These are phyloP conservation scores for Andrena cerasifolii DNA, from an alignment of 1,140 invertebrate genomes.

Conservation along the genomic window DNA sequence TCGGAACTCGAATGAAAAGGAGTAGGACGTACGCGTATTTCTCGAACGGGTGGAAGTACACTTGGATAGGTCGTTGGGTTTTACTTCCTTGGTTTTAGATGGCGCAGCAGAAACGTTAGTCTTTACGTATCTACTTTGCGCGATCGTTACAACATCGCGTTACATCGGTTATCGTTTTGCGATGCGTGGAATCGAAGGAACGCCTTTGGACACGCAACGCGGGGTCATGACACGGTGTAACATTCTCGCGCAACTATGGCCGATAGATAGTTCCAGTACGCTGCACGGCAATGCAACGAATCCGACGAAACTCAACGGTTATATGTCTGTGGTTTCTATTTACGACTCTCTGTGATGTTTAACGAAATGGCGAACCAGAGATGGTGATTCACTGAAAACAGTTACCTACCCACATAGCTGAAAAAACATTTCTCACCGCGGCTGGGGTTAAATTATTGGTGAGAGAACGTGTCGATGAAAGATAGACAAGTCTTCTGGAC, in stretches of 20 bases:
- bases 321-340: not conserved
- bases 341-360: not conserved
- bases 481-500: too few relatives aligned
- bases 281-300: not conserved
- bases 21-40: not conserved
- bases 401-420: too few relatives aligned
- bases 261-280: constrained; percentile 8
- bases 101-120: not conserved
- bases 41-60: too few relatives aligned
- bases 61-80: constrained; percentile 7
- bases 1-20: too few relatives aligned
- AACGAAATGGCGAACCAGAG: not conserved
- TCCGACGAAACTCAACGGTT: not conserved
- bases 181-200: not conserved
- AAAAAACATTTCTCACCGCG: too few relatives aligned
- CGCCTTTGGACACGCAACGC: constrained; percentile 1
- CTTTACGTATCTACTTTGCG: constrained; percentile 9
- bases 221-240: not conserved
- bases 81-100: not conserved
- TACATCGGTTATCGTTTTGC: not conserved
- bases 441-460: too few relatives aligned
- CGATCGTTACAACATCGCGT: not conserved
- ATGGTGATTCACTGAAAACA: not conserved
- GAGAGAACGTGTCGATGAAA: too few relatives aligned
- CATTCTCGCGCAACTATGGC: not conserved